These are phyloP conservation scores for Phainopepla nitens DNA, from an alignment of 2,113 vertebrate genomes.

Conservation along the genomic window DNA sequence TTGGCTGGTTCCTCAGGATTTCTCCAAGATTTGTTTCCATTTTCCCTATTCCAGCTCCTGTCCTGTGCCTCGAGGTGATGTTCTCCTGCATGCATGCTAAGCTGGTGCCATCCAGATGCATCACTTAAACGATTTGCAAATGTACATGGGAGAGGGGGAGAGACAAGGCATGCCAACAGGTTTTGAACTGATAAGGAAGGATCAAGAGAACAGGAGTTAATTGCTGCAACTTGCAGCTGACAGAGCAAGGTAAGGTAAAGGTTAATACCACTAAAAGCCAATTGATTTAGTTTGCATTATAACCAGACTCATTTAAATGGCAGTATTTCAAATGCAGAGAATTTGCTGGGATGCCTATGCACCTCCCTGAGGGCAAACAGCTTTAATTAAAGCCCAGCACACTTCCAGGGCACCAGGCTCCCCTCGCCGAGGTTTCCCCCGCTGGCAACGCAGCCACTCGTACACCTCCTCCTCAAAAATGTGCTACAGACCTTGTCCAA, in stretches of 20 bases:
- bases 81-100: background rate
- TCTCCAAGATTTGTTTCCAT: conserved; percentile 24
- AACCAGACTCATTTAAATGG: conserved; percentile 31
- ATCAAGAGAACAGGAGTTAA: background rate
- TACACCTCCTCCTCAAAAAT: background rate
- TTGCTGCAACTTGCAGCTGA: background rate
- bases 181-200: background rate
- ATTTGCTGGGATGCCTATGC: conserved; percentile 9
- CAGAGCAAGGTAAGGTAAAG: conserved; percentile 1
- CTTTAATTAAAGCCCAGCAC: conserved; percentile 9
- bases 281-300: conserved; percentile 27
- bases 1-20: background rate
- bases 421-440: background rate
- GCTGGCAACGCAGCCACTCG: background rate
- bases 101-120: background rate
- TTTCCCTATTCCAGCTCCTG: background rate
- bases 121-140: background rate
- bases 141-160: background rate
- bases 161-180: background rate
- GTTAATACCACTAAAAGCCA: conserved; percentile 1
- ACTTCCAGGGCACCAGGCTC: background rate
- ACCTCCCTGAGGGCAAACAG: background rate
- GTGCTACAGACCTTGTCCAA: background rate
- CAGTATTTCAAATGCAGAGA: conserved; percentile 14
- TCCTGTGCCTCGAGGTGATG: background rate